A percentile compares a stretch with the other conserved stretches of the same genome.
Evolutionary conservation across 92 coral and sea anemone species (phyloP).

Genomic region (Heliopora coerulea): DNA sequence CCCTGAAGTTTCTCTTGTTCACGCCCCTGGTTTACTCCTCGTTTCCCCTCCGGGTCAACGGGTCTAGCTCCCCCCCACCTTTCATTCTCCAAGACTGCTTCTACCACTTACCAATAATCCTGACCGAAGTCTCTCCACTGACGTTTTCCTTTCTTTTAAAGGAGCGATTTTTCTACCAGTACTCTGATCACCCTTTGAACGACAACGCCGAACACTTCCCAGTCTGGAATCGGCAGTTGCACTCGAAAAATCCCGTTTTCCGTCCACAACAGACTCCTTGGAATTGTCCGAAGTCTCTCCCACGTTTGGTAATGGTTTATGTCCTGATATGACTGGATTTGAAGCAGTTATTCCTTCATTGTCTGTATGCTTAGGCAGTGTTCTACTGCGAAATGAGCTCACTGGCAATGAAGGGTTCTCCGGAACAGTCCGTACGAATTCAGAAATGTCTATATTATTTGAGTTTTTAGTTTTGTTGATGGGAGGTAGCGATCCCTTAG

Average conservation of each 20-base stretch:
- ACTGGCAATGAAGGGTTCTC: background rate
- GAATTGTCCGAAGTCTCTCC: conserved; percentile 6
- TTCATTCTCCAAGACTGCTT: too few relatives aligned
- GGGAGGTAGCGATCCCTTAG: conserved; percentile 83
- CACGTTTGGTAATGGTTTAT: conserved; percentile 23
- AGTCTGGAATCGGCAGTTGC: background rate
- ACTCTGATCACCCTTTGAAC: background rate
- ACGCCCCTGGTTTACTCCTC: too few relatives aligned
- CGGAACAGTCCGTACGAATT: conserved; percentile 58
- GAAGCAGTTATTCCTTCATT: background rate
- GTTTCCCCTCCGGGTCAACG: too few relatives aligned
- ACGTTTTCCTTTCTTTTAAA: conserved; percentile 64
- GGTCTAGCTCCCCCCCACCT: too few relatives aligned
- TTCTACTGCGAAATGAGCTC: background rate
- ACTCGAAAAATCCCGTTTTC: background rate
- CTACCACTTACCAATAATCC: conserved; percentile 73
- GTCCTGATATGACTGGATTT: conserved; percentile 3
- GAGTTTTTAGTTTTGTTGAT: conserved; percentile 82
- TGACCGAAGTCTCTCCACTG: conserved; percentile 84
- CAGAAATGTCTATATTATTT: conserved; percentile 91
- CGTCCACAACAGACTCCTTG: background rate
- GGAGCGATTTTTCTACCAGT: conserved; percentile 6
- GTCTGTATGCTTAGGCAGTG: conserved; percentile 6
- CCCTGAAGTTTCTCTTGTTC: too few relatives aligned
- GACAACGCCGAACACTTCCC: background rate